Evolutionary conservation across 1,140 invertebrate genomes (phyloP), one percentile per base, ranked within the genome.

Genomic region (Dinoponera quadriceps): DNA sequence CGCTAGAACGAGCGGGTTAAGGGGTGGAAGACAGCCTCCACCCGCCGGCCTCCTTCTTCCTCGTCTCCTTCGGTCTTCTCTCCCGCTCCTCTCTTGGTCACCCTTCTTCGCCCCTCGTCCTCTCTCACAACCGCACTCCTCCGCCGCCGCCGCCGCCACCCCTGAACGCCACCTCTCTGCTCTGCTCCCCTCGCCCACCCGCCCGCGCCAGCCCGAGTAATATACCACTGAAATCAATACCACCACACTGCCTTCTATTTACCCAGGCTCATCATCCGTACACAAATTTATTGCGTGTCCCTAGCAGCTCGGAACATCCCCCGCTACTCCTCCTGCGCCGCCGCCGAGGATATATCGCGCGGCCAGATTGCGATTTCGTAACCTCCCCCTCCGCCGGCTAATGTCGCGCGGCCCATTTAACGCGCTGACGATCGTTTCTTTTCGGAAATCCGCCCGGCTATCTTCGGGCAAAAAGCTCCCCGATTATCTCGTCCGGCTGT

Each of bases 191-290:
- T 48, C 25, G 49, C 77, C 49, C 81, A 55, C 54, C 54, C 59
- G 33, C 60, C 51, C 73, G 54, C 82, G 77, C 83, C 89, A 86
- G 85, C 89, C 78, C 66, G 66, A 84, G 86, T 90, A 92, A 90
- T 91, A 90, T 91, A 90, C 89, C 88, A 90, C 89, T 89, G 91
- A 91, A 91, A 92, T 92, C 91, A 92, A 91, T 91, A 91, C 91
- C 85, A 91, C 89, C 89, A 89, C 90, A 91, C 87, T 85, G 85
- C 77, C 85, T 90, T 90, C 87, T 92, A 90, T 92, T 91, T 91
- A 92, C 90, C 85, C 86, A 90, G 75, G 86, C 91, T 92, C 89
- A 90, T 89, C 88, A 90, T 84, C 73, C 88, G 90, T 91, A 91
- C 86, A 92, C 89, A 91, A 91, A 92, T 92, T 91, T 92, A 90